Evolutionary conservation across 2,113 vertebrate species (phyloP).

Genomic region (Erpornis zantholeuca): DNA sequence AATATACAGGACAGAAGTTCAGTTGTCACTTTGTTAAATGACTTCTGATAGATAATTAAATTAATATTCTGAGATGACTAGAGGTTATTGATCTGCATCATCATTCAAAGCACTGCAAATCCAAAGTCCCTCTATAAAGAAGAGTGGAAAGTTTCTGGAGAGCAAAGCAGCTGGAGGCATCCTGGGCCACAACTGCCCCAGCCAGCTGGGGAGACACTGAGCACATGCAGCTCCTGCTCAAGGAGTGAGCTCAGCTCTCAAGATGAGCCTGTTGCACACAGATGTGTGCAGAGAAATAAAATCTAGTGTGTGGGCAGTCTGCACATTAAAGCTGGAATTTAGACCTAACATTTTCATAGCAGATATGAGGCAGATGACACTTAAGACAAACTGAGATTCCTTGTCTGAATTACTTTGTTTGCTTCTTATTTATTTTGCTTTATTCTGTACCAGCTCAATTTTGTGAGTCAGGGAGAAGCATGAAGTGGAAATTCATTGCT

Average conservation of each 20-base stretch:
- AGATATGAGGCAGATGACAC: background rate
- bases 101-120: background rate
- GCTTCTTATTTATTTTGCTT: background rate
- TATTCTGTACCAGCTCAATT: background rate
- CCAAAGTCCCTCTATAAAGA: fast-evolving
- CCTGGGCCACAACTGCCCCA: background rate
- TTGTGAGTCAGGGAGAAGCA: background rate
- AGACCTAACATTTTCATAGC: background rate
- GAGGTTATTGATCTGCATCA: background rate
- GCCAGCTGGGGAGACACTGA: background rate
- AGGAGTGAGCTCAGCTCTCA: fast-evolving
- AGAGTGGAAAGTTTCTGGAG: background rate
- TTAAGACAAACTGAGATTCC: background rate
- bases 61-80: background rate
- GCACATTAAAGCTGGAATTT: background rate
- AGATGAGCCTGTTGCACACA: background rate
- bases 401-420: background rate
- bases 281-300: background rate
- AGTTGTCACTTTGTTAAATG: background rate
- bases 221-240: background rate
- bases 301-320: background rate
- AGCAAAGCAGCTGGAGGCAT: background rate
- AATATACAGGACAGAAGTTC: background rate
- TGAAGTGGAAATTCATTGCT: background rate
- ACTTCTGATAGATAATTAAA: background rate